Conservation (phyloP, 2,113 vertebrate species). For the Clarias gariepinus region DNA sequence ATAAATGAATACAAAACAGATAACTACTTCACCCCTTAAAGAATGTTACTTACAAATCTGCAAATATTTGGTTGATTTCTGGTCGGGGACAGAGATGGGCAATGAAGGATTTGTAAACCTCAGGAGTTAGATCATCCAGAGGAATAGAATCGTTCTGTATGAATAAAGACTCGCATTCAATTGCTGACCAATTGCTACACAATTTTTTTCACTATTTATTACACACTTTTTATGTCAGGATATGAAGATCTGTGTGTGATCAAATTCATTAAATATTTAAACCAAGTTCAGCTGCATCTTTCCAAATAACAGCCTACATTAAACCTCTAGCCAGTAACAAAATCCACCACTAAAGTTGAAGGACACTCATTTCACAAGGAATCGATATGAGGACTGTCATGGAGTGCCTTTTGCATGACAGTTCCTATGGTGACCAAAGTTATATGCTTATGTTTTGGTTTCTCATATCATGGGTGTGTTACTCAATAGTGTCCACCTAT, state of each 20-base stretch:
- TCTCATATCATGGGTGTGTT: not conserved
- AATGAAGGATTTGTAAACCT: constrained; percentile 89
- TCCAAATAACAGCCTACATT: not conserved
- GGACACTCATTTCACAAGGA: not conserved
- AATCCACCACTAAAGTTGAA: not conserved
- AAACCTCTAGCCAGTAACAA: not conserved
- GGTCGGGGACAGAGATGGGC: constrained; percentile 90
- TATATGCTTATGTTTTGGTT: not conserved
- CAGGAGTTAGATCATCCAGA: constrained; percentile 89
- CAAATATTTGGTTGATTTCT: constrained; percentile 90
- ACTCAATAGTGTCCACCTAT: not conserved
- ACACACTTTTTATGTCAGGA: not conserved
- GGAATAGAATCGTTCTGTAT: constrained; percentile 90
- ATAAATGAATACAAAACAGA: not conserved
- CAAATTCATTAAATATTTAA: not conserved
- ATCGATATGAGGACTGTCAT: not conserved
- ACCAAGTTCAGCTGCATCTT: not conserved
- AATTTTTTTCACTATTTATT: not conserved
- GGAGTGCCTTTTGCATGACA: not conserved
- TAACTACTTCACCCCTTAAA: not conserved
- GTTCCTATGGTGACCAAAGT: not conserved
- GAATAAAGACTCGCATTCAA: constrained; percentile 37
- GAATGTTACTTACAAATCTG: constrained; percentile 82
- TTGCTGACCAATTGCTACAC: not conserved
- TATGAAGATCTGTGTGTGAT: not conserved